Percentiles rank a stretch among this genome's conserved stretches.
phyloP scores from a whole-genome alignment of 2,888 invertebrate species.

The Gastrophysa polygoni region DNA sequence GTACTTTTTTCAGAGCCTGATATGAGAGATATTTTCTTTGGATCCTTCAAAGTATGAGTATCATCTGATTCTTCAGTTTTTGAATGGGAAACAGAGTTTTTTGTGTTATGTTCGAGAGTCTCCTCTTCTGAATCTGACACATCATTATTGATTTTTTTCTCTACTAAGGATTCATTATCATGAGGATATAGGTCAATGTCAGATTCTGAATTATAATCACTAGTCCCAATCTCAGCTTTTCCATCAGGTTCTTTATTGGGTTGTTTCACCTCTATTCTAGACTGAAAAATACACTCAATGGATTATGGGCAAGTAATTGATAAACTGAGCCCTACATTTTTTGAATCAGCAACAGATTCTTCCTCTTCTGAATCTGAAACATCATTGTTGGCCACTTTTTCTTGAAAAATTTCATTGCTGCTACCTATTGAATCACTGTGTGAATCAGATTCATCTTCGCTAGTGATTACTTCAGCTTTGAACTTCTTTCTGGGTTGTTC shows the following conservation, averaged over 20 bases:
- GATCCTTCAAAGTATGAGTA: neutral
- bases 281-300: too few species aligned
- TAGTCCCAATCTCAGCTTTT: too few species aligned
- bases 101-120: neutral
- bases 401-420: neutral
- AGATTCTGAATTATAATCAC: neutral
- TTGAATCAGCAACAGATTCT: conserved; percentile 6
- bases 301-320: too few species aligned
- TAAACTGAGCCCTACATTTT: too few species aligned
- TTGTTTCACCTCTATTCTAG: too few species aligned
- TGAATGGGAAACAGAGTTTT: neutral
- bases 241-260: conserved; percentile 21
- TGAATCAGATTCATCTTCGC: conserved; percentile 14
- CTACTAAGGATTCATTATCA: too few species aligned
- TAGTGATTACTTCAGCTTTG: conserved; percentile 14
- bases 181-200: too few species aligned
- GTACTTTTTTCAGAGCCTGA: neutral
- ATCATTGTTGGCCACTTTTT: conserved; percentile 29
- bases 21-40: too few species aligned
- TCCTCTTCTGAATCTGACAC: conserved; percentile 15
- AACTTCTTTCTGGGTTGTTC: conserved; percentile 27
- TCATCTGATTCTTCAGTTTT: neutral
- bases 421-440: conserved; percentile 1
- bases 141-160: conserved; percentile 24
- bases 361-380: conserved; percentile 39